Conservation (phyloP, 2,113 vertebrate species). For the Hydrolagus affinis region DNA sequence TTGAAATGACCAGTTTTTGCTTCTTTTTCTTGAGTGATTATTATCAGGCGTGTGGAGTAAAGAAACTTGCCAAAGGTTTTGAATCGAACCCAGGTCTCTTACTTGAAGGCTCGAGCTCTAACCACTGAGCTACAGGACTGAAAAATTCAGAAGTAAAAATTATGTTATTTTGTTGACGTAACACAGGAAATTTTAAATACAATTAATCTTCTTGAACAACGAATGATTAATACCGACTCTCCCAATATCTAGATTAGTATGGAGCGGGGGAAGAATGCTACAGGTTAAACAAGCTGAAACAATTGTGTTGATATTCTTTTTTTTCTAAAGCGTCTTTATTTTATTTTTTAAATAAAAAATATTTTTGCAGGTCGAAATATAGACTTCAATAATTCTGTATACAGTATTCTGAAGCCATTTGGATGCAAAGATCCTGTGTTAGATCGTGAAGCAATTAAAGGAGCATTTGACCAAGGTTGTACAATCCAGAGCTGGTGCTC, state of each 20-base stretch:
- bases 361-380: neutral
- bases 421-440: neutral
- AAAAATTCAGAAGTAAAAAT: too few species aligned
- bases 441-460: neutral
- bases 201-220: too few species aligned
- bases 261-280: neutral
- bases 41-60: too few species aligned
- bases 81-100: too few species aligned
- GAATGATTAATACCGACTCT: neutral
- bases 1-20: too few species aligned
- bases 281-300: neutral
- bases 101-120: too few species aligned
- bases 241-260: neutral
- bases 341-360: neutral
- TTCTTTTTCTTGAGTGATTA: too few species aligned
- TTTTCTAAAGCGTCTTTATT: neutral
- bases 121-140: too few species aligned
- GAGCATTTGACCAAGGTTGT: neutral
- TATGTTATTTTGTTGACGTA: too few species aligned
- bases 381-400: neutral
- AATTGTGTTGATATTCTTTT: neutral
- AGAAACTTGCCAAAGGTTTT: too few species aligned
- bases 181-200: too few species aligned
- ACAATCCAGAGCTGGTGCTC: neutral
- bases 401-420: neutral